Evolutionary conservation across 37 sponge, comb jelly and placozoan genomes (phyloP).

Genomic region (Aphrocallistes beatrix): DNA sequence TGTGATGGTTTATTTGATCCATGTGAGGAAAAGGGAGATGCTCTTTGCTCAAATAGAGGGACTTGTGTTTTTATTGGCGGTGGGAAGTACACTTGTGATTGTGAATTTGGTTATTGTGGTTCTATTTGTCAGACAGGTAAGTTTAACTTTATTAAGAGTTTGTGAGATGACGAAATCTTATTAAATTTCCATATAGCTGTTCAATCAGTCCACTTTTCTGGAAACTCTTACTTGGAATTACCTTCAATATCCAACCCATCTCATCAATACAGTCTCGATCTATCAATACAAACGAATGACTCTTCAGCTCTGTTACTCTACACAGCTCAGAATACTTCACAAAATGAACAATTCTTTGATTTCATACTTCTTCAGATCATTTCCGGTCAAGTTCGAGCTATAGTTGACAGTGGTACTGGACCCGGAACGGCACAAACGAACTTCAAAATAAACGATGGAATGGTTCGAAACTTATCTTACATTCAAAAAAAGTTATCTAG

Average conservation of each 20-base stretch:
- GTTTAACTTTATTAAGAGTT: background rate
- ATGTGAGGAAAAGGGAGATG: constrained; percentile 30
- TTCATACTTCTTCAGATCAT: background rate
- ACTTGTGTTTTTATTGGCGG: background rate
- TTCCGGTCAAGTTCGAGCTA: background rate
- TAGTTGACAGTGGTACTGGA: background rate
- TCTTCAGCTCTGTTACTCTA: background rate
- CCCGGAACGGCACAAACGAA: background rate
- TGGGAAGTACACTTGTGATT: constrained; percentile 10
- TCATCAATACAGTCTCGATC: background rate
- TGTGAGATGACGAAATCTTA: background rate
- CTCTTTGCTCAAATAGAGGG: constrained; percentile 13
- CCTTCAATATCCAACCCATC: background rate
- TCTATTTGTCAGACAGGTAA: constrained; percentile 26
- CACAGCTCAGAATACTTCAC: constrained; percentile 3
- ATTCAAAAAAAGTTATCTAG: background rate
- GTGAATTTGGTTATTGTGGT: constrained; percentile 33
- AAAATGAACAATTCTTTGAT: background rate
- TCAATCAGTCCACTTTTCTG: background rate
- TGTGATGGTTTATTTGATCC: constrained; percentile 26
- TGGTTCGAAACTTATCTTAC: background rate
- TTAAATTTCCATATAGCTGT: too few relatives aligned
- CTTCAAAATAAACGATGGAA: background rate
- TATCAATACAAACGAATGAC: background rate
- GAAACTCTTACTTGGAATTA: background rate